Conservation (phyloP, 1,140 invertebrate species). For the Steinernema feltiae region DNA sequence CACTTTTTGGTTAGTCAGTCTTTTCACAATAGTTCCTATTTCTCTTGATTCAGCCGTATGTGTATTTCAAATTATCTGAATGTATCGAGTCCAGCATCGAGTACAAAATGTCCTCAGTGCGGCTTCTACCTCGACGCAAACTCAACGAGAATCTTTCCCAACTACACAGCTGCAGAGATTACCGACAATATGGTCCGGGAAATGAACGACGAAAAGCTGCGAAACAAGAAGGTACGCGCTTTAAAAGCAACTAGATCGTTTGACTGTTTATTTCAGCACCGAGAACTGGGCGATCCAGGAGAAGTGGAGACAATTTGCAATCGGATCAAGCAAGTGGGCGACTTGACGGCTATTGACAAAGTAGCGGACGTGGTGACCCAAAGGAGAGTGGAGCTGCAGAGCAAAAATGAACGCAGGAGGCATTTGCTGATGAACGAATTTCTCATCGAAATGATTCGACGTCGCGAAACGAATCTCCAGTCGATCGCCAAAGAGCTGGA, state of each 20-base stretch:
- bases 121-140: conserved; percentile 61
- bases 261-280: neutral
- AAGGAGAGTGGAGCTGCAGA: conserved; percentile 66
- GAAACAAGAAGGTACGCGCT: neutral
- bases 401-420: conserved; percentile 67
- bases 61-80: conserved; percentile 73
- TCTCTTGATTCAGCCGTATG: conserved; percentile 54
- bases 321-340: neutral
- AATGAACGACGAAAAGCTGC: conserved; percentile 62
- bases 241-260: no score
- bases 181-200: conserved; percentile 68
- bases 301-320: conserved; percentile 17
- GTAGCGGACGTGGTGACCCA: conserved; percentile 55
- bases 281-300: conserved; percentile 17
- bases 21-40: neutral
- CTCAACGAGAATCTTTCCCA: conserved; percentile 71
- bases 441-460: conserved; percentile 66
- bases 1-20: conserved; percentile 74
- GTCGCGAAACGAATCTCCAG: conserved; percentile 68
- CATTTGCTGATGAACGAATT: conserved; percentile 77
- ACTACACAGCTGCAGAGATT: conserved; percentile 71
- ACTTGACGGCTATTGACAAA: conserved; percentile 62
- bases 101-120: conserved; percentile 69
- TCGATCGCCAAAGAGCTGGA: conserved; percentile 61
- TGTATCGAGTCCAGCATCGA: no score